Base-by-base conservation (phyloP, 2,797 vertebrate species). In the Anguilla obscura region DNA sequence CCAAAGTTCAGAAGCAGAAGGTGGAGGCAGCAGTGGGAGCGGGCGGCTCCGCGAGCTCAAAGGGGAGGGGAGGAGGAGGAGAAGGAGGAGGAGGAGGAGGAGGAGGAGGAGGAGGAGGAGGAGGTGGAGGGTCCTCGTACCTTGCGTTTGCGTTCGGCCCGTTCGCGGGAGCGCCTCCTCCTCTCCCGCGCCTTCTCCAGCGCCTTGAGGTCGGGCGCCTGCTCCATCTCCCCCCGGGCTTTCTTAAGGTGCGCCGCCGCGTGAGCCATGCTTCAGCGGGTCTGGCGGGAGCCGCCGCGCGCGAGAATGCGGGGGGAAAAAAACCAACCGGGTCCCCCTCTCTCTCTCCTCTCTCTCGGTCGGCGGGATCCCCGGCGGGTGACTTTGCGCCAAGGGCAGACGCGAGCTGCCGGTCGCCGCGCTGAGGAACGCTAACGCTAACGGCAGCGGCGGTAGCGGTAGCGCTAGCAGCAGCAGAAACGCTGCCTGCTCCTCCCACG, bases 181-280 rank as follows among this genome's bases (percentile, higher is more conserved):
- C 96, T 97, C 92, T 99, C 97, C 86, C 92, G 95, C 87, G 97
- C 97, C 93, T 96, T 97, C 92, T 97, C 97, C 93, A 97, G 95
- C 89, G 96, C 97, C 91, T 99, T 98, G 89, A 95, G 91, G 89
- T 98, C 98, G 21, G 97, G 95, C 88, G 97, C 97, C 52, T 96
- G 95, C 91, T 97, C 97, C 94, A 96, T 94, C 94, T 96, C 95
- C 45, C 93, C 93, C 79, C 98, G 94, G 95, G 98, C 97, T 97
- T 99, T 99, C 96, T 99, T 99, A 93, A 99, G 97, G 91, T 98
- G 98, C 91, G 98, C 97, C 0, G 98, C 98, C 0, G 98, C 98
- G 0, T 99, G 98, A 96, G 98, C 98, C 98, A 99, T 99, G 92
- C 91, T 94, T 63, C 18, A 7, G 87, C 85, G 89, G 90, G 83